A percentile compares a stretch with the other conserved stretches of the same genome.
phyloP scores from a whole-genome alignment of 2,113 vertebrate genomes.

The Lipotes vexillifer region DNA sequence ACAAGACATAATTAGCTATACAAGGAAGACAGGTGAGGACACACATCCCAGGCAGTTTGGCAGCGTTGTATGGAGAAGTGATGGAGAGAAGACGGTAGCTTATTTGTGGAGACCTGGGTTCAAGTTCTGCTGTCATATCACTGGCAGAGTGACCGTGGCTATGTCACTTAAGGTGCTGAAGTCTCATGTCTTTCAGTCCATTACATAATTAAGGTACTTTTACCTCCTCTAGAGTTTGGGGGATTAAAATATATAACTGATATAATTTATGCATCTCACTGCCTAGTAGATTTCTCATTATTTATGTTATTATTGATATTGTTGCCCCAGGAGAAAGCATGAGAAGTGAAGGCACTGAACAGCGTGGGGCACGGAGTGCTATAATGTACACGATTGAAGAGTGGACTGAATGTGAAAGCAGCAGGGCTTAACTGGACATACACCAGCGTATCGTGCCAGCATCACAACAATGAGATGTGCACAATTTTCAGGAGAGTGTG shows the following conservation, averaged over 20 bases:
- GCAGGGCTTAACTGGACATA: background rate
- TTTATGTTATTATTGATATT: background rate
- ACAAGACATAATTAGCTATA: background rate
- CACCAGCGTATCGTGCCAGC: background rate
- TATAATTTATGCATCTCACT: background rate
- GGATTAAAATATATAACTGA: background rate
- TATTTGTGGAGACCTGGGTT: background rate
- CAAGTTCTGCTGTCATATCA: background rate
- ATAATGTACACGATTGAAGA: rapidly evolving
- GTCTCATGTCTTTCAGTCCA: background rate
- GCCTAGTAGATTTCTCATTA: background rate
- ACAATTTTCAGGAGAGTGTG: background rate
- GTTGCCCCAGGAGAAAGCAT: background rate
- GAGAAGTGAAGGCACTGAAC: background rate
- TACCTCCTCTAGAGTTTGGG: background rate
- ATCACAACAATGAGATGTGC: background rate
- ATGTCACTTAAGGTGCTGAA: background rate
- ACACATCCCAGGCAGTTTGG: no score
- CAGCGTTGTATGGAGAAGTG: background rate
- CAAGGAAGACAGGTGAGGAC: background rate
- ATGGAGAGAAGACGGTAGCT: background rate
- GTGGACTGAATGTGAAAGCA: background rate
- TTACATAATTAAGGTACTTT: background rate
- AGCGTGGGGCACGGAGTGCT: background rate
- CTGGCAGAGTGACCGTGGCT: background rate